Evolutionary conservation across 2,888 invertebrate genomes (phyloP).

Genomic region (Tuberolachnus salignus): DNA sequence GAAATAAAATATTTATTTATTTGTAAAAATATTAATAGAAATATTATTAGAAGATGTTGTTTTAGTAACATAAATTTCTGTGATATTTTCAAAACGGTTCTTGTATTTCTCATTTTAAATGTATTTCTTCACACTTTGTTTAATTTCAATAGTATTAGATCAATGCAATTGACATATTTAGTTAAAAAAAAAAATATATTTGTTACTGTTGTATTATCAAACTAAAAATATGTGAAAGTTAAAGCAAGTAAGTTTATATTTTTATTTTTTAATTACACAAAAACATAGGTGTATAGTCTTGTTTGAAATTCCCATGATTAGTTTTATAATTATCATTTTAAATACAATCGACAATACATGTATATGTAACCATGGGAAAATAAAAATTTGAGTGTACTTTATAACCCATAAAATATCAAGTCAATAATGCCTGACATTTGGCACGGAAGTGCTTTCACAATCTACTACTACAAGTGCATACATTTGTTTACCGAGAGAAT

Average conservation of each 20-base stretch:
- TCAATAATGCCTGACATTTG: background rate
- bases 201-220: background rate
- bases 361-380: conserved; percentile 40
- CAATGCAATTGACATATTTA: no score
- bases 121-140: no score
- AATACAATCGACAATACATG: conserved; percentile 35
- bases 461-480: background rate
- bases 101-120: no score
- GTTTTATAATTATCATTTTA: conserved; percentile 23
- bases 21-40: no score
- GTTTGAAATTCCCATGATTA: conserved; percentile 35
- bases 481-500: background rate
- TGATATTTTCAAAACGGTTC: no score
- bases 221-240: conserved; percentile 45
- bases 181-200: no score
- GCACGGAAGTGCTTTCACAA: conserved; percentile 21
- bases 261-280: conserved; percentile 35
- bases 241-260: background rate
- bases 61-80: no score
- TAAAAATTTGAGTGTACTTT: conserved; percentile 15
- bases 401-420: conserved; percentile 8
- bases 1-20: no score
- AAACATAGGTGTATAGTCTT: conserved; percentile 3
- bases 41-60: no score
- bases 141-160: no score